Evolutionary conservation across 2,888 invertebrate genomes (phyloP), one percentile per base, ranked within the genome.

Genomic region (Orgyia antiqua): DNA sequence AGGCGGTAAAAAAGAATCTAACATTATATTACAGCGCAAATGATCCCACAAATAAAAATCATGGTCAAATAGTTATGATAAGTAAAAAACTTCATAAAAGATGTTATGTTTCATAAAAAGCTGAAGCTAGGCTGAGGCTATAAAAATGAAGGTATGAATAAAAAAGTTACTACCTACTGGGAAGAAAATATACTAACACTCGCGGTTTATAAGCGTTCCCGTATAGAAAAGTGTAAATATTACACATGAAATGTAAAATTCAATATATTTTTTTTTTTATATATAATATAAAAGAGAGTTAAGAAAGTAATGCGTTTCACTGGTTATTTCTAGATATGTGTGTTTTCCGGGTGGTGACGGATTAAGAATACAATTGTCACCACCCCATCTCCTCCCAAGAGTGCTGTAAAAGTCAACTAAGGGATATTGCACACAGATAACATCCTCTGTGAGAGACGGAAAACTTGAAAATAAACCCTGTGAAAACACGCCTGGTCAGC

Each of bases 51-150:
- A 13, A 19, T 24, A 8, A 23, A 27, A 33, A 27, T 28, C 33
- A 30, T 31, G 30, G 35, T 33, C 31, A 28, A 35, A 42, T 35
- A 35, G 35, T 35, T 32, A 13, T 30, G 34, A 32, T 37, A 30
- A 35, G 31, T 41, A 41, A 34, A 29, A 19, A 21, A 32, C 27
- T 17, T 35, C 17, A 20, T 13, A 31, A 35, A 29, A 29, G 19
- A 21, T 34, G 37, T 23, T 23, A 23, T 23, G 10, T 11, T 23
- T 23, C 23, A 10, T 23, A 23, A 23, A 23, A 23, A 4, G 6
- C 23, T 8, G 10, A 23, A 23, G 10, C 10, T 23, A 23, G 6
- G 10, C 10, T 23, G 10, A 7, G 23, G 23, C 10, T 23, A 23
- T 23, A 23, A 23, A 23, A 11, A 10, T 10, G 5, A 10, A 23